Percentiles rank a stretch among this genome's conserved stretches.
These are phyloP conservation scores for Bucorvus abyssinicus DNA, from an alignment of 2,797 vertebrate species.

Conservation along the genomic window DNA sequence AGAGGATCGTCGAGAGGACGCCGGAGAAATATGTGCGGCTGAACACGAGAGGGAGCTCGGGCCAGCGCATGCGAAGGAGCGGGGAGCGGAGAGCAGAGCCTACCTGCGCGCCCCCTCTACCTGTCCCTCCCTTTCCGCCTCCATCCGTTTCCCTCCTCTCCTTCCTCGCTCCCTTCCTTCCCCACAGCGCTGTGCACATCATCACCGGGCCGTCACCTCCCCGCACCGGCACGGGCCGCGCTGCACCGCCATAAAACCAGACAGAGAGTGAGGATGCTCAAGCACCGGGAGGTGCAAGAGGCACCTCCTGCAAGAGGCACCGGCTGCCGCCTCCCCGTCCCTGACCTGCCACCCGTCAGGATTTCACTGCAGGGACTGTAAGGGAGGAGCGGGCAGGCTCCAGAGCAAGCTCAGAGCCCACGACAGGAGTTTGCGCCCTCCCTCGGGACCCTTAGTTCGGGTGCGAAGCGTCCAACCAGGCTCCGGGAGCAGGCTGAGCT, in stretches of 20 bases:
- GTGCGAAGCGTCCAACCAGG: rapidly evolving
- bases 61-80: background rate
- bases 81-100: background rate
- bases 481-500: background rate
- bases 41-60: conserved; percentile 51
- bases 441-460: background rate
- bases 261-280: rapidly evolving
- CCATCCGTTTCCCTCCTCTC: background rate
- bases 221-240: rapidly evolving
- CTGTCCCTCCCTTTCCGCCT: background rate
- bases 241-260: rapidly evolving
- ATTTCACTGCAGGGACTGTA: no score
- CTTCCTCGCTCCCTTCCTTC: background rate
- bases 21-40: background rate
- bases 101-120: background rate
- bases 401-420: background rate
- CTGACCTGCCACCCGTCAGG: background rate
- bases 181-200: no score
- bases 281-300: background rate
- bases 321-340: background rate
- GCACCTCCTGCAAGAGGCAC: background rate
- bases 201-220: no score
- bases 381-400: background rate
- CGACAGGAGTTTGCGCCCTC: background rate
- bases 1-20: background rate